Evolutionary conservation across 2,888 invertebrate genomes (phyloP).

Genomic region (Eupelmus urozonus): DNA sequence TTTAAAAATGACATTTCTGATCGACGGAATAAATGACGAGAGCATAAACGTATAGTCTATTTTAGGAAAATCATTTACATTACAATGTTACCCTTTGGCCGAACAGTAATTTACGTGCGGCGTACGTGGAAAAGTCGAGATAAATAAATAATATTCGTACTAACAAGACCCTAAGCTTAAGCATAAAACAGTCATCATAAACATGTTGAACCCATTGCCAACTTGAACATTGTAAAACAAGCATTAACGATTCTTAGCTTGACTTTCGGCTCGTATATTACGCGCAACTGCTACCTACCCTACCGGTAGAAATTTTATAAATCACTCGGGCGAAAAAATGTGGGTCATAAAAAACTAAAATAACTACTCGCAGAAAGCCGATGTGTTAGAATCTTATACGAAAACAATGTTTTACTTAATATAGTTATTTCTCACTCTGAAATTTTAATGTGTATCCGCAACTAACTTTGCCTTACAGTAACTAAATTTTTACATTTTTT

Average conservation of each 20-base stretch:
- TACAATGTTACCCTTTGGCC: neutral
- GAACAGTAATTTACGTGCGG: neutral
- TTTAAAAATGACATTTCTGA: too few species aligned
- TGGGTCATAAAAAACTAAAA: neutral
- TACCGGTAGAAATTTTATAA: constrained; percentile 20
- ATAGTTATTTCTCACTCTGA: too few species aligned
- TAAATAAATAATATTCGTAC: constrained; percentile 44
- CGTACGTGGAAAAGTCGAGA: constrained; percentile 13
- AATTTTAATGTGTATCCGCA: too few species aligned
- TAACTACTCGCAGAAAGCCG: neutral
- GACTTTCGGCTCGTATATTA: constrained; percentile 30
- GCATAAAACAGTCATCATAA: constrained; percentile 52
- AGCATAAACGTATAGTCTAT: too few species aligned
- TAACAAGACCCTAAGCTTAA: constrained; percentile 27
- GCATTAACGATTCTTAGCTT: constrained; percentile 33
- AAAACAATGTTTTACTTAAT: too few species aligned
- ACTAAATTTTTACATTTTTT: too few species aligned
- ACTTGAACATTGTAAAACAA: constrained; percentile 24
- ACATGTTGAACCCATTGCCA: constrained; percentile 13
- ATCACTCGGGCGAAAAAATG: constrained; percentile 12
- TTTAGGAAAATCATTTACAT: neutral
- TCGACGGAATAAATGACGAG: too few species aligned
- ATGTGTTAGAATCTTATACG: too few species aligned
- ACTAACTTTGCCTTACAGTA: too few species aligned
- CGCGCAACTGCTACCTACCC: neutral